Percentiles rank a stretch among this genome's conserved stretches.
phyloP scores from a whole-genome alignment of 2,888 invertebrate species.

The Lepidocyrtinus sp. region DNA sequence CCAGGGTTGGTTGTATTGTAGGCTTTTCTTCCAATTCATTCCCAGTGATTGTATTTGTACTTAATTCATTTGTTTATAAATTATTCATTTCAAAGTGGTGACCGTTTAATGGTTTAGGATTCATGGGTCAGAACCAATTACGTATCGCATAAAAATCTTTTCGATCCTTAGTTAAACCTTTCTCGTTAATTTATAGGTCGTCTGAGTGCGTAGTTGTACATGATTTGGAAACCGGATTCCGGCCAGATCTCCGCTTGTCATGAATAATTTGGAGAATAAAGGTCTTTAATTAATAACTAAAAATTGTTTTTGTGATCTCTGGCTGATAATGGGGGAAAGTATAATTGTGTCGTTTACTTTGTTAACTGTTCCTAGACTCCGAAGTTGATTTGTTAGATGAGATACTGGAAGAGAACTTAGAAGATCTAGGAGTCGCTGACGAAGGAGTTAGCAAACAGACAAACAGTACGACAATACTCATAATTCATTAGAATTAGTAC shows the following conservation, averaged over 20 bases:
- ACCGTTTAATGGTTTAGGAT: background rate
- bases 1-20: background rate
- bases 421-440: conserved; percentile 65
- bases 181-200: background rate
- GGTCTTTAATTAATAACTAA: conserved; percentile 29
- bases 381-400: conserved; percentile 67
- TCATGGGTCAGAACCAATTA: background rate
- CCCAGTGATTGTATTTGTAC: too few relatives aligned
- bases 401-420: conserved; percentile 66
- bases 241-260: conserved; percentile 48
- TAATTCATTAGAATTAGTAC: too few relatives aligned
- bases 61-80: too few relatives aligned
- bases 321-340: background rate
- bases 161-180: background rate
- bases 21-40: background rate
- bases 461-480: too few relatives aligned
- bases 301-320: background rate
- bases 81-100: too few relatives aligned
- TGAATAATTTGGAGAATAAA: conserved; percentile 61
- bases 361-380: conserved; percentile 49
- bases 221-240: conserved; percentile 36
- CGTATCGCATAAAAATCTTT: background rate
- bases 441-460: conserved; percentile 57
- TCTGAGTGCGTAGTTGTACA: conserved; percentile 27
- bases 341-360: too few relatives aligned